phyloP scores from a whole-genome alignment of 92 coral and sea anemone genomes.

The Meandrina meandrites region DNA sequence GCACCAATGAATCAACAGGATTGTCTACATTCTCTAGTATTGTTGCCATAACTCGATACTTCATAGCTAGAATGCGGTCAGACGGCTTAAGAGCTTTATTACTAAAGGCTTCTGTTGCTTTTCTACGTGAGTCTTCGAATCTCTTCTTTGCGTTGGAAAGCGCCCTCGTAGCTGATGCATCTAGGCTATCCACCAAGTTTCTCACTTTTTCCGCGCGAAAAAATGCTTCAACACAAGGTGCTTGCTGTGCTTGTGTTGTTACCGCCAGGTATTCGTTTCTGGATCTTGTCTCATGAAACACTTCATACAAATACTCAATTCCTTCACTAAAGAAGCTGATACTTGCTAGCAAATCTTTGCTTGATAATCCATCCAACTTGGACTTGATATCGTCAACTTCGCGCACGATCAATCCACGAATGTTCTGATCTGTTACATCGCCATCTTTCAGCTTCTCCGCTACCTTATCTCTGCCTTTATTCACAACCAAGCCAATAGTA shows the following conservation, averaged over 20 bases:
- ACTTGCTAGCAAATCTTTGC: no score
- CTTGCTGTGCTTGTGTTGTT: background rate
- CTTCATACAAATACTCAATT: background rate
- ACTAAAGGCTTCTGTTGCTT: conserved; percentile 50
- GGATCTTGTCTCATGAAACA: background rate
- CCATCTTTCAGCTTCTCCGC: background rate
- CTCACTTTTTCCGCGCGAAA: background rate
- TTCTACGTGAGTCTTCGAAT: no score
- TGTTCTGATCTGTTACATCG: background rate
- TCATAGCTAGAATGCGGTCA: conserved; percentile 54
- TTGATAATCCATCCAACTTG: no score
- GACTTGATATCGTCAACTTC: no score
- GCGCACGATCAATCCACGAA: background rate
- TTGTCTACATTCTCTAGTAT: no score
- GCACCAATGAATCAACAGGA: no score
- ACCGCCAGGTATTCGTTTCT: background rate
- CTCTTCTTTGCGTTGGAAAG: no score
- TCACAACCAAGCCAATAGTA: no score
- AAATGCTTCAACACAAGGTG: background rate
- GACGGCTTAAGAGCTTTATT: conserved; percentile 31
- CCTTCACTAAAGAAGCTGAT: no score
- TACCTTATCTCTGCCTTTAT: no score
- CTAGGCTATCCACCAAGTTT: background rate
- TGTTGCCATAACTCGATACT: no score
- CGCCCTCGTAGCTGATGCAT: no score